phyloP scores from a whole-genome alignment of 2,888 invertebrate species.

The Yponomeuta evonymella region DNA sequence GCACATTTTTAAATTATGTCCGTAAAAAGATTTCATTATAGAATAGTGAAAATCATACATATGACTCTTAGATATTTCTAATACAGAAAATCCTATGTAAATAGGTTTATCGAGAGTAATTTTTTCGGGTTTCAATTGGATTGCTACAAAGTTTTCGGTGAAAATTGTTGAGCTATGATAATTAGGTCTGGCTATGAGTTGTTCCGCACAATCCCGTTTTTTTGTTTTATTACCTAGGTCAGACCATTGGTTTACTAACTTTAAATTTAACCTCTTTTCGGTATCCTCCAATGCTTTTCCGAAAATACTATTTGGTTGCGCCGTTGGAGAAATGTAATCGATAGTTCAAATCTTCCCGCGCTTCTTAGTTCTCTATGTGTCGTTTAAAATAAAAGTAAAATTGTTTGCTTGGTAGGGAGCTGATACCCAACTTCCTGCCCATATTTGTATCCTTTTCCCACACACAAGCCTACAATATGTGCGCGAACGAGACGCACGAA shows the following conservation, averaged over 20 bases:
- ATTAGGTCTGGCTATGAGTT: constrained; percentile 9
- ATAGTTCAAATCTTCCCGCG: too few relatives aligned
- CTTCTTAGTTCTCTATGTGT: too few relatives aligned
- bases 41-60: constrained; percentile 19
- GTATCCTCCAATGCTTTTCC: constrained; percentile 22
- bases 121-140: constrained; percentile 21
- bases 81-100: constrained; percentile 17
- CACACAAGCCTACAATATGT: too few relatives aligned
- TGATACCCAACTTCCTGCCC: too few relatives aligned
- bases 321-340: too few relatives aligned
- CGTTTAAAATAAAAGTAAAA: too few relatives aligned
- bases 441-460: too few relatives aligned
- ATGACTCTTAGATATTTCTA: constrained; percentile 17
- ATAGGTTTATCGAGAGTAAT: constrained; percentile 15
- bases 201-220: constrained; percentile 13
- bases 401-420: too few relatives aligned
- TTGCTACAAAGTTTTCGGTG: constrained; percentile 22
- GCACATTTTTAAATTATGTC: constrained; percentile 16
- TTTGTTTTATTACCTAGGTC: constrained; percentile 12
- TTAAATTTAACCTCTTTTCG: constrained; percentile 21
- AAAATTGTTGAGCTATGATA: constrained; percentile 10
- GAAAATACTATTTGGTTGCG: too few relatives aligned
- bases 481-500: too few relatives aligned
- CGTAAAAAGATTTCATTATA: constrained; percentile 14
- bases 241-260: constrained; percentile 20